Evolutionary conservation across 2,888 invertebrate species (phyloP).

Genomic region (Lissocephala sabroskyi): DNA sequence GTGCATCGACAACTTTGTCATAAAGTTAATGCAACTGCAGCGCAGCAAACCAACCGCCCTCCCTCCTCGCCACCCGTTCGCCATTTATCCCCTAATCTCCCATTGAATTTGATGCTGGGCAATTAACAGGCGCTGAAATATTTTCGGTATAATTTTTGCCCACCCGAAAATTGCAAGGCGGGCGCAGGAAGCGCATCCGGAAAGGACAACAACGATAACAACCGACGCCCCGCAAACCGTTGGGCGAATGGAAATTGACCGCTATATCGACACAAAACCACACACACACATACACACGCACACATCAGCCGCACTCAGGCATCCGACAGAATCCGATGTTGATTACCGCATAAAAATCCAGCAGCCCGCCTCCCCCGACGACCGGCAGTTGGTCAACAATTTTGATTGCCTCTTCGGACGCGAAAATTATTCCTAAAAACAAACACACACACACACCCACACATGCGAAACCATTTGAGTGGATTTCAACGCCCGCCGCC

Average conservation of each 20-base stretch:
- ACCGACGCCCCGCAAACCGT: conserved; percentile 12
- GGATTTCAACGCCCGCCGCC: conserved; percentile 34
- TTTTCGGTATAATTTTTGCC: conserved; percentile 24
- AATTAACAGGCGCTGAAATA: conserved; percentile 60
- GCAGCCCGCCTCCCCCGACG: conserved; percentile 2
- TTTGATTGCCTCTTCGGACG: conserved; percentile 49
- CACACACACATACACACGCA: conserved; percentile 22
- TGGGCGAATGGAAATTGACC: conserved; percentile 6
- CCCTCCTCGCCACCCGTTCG: too few species aligned
- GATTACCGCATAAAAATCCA: conserved; percentile 59
- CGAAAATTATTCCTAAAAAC: conserved; percentile 58
- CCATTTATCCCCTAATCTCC: too few species aligned
- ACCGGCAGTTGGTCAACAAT: conserved; percentile 44
- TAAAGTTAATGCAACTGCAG: conserved; percentile 11
- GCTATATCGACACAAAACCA: conserved; percentile 21
- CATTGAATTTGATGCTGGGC: conserved; percentile 52
- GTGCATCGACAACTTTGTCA: too few species aligned
- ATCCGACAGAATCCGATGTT: conserved; percentile 61
- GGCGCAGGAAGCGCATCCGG: conserved; percentile 5
- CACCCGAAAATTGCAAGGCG: conserved; percentile 26
- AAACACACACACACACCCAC: conserved; percentile 20
- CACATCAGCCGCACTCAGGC: conserved; percentile 56
- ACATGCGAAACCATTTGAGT: conserved; percentile 63
- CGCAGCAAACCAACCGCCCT: not conserved
- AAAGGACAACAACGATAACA: not conserved